Conservation (phyloP, 2,888 invertebrate species). For the Heliconius ethilla region DNA sequence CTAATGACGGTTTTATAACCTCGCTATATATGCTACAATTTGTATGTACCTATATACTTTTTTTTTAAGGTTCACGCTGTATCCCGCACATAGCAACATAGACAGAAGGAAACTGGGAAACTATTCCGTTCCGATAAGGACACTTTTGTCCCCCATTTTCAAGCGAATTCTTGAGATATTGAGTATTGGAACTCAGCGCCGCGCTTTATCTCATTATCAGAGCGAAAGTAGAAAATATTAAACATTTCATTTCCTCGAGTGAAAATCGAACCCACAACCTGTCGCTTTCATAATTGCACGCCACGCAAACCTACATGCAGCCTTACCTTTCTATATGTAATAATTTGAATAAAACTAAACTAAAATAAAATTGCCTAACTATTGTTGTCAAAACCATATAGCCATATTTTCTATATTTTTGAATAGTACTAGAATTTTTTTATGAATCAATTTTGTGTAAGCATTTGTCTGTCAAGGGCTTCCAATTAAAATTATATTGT, state of each 20-base stretch:
- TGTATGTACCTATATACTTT: neutral
- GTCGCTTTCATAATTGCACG: neutral
- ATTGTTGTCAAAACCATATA: neutral
- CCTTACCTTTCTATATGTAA: neutral
- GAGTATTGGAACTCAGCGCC: neutral
- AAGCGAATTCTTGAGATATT: too few species aligned
- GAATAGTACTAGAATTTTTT: neutral
- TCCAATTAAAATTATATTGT: constrained; percentile 15
- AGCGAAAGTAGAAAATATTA: neutral
- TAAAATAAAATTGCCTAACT: neutral
- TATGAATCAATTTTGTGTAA: neutral
- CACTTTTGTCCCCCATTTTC: neutral
- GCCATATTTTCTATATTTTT: neutral
- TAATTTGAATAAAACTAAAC: neutral
- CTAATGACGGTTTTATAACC: constrained; percentile 31
- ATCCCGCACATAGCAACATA: neutral
- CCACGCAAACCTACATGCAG: too few species aligned
- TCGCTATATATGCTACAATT: neutral
- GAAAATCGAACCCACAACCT: neutral
- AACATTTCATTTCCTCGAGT: neutral
- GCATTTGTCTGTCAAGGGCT: neutral
- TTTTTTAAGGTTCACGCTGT: neutral
- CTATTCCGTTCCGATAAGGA: neutral
- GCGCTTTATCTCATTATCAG: neutral
- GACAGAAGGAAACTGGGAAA: neutral